These are phyloP conservation scores for Stigmatopora argus DNA, from an alignment of 2,113 vertebrate genomes.

Conservation along the genomic window DNA sequence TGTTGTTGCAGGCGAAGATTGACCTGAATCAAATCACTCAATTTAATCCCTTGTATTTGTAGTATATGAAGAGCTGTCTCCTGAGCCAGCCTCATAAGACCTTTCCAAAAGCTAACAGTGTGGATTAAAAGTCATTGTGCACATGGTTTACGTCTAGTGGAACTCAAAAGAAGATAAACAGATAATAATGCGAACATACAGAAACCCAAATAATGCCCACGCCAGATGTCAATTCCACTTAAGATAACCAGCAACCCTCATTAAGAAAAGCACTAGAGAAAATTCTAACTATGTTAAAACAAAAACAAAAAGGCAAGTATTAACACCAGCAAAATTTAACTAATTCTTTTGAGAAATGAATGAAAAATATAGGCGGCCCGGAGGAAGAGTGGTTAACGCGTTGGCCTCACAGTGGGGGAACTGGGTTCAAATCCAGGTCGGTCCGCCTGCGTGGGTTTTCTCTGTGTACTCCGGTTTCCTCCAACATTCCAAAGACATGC, in stretches of 20 bases:
- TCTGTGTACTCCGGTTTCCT: too few relatives aligned
- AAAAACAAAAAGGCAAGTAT: too few relatives aligned
- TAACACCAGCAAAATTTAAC: too few relatives aligned
- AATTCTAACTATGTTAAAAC: too few relatives aligned
- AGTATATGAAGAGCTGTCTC: constrained; percentile 41
- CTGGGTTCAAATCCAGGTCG: too few relatives aligned
- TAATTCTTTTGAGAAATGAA: too few relatives aligned
- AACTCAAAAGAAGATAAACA: constrained; percentile 1
- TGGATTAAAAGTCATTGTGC: constrained; percentile 42
- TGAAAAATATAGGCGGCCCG: too few relatives aligned
- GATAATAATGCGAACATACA: background rate
- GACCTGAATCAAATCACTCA: constrained; percentile 65
- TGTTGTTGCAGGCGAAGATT: constrained; percentile 55
- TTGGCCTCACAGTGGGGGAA: too few relatives aligned
- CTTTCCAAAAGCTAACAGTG: constrained; percentile 28
- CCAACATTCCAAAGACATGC: too few relatives aligned
- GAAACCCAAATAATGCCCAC: background rate
- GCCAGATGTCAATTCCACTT: background rate
- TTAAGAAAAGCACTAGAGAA: too few relatives aligned
- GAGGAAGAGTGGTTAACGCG: too few relatives aligned
- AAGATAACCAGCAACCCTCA: background rate
- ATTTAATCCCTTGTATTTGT: constrained; percentile 64
- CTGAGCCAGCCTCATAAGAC: constrained; percentile 23
- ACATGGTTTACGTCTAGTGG: constrained; percentile 11
- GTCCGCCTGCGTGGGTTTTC: too few relatives aligned